Conservation (phyloP, 2,113 vertebrate species). For the Gnathonemus echidnorhynchus region DNA sequence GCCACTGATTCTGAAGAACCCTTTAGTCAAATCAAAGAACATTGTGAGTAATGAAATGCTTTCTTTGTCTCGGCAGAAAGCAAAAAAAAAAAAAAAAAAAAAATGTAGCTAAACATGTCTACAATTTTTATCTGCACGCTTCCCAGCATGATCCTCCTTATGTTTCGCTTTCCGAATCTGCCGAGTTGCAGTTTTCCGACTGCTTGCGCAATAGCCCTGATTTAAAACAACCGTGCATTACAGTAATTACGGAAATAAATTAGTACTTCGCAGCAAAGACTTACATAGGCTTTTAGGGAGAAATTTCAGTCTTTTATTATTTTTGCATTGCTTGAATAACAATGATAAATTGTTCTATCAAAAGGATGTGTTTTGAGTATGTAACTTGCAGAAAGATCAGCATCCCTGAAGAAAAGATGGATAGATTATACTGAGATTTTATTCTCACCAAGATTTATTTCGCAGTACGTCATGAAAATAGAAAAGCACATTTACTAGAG, state of each 20-base stretch:
- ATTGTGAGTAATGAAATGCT: slow-evolving; percentile 7
- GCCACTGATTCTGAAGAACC: neutral
- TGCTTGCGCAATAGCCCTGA: neutral
- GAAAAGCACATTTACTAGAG: neutral
- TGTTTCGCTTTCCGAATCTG: neutral
- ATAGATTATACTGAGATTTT: neutral
- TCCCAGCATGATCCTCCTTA: neutral
- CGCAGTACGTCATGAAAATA: neutral
- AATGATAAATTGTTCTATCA: neutral
- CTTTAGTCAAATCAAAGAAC: neutral
- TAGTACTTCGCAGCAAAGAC: neutral
- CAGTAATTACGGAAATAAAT: slow-evolving; percentile 8
- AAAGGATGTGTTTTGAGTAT: neutral
- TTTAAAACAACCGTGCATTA: slow-evolving; percentile 4
- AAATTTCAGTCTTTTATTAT: neutral
- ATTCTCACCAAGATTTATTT: neutral
- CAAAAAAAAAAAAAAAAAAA: neutral
- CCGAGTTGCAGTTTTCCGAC: neutral
- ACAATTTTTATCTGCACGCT: neutral
- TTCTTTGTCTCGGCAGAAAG: slow-evolving; percentile 6
- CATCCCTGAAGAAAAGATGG: neutral
- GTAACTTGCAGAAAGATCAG: neutral
- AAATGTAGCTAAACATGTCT: neutral
- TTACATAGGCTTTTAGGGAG: neutral
- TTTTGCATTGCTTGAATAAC: neutral